Base-by-base conservation (phyloP, 2,797 vertebrate genomes). In the Liparis tanakae region DNA sequence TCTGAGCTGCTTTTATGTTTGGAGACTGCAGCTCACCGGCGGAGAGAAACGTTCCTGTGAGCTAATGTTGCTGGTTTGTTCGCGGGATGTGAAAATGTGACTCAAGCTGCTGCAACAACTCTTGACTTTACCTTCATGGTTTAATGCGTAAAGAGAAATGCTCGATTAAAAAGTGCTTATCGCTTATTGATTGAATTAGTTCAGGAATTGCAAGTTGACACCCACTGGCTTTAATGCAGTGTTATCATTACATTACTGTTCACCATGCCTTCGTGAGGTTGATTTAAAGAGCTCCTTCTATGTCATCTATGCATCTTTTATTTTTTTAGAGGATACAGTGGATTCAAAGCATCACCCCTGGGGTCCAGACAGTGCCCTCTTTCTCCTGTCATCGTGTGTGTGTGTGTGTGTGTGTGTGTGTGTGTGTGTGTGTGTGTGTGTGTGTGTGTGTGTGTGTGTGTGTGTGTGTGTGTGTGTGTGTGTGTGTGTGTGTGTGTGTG, bases 81-180 rank as follows among this genome's bases (percentile, higher is more conserved):
- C 66, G 63, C 75, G 44, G 30, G 34, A 3, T 57, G 65, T 20
- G n/a, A 53, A 65, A 83, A 69, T 76, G 70, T 74, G 33, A 79
- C 64, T 73, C 68, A 13, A 12, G 73, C 20, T 36, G 22, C 59
- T 67, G 48, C 54, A 67, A 48, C 44, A 67, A 61, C 39, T 67
- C 36, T 30, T 51, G 5, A 15, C 30, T 30, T 63, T 6, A 5
- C 15, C 5, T 5, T 7, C 2, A 18, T n/a, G 3, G 34, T 10
- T 51, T n/a, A 6, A 39, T 63, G 15, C 20, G 18, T 44, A 15
- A 44, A 67, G 6, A 2, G 4, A 9, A 7, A 2, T 17, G 7
- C 2, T 17, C 0, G 4, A 18, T 33, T 4, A 22, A 13, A 25
- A 65, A 12, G 6, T 6, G 2, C 44, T 36, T 12, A 17, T 60